A percentile compares a stretch with the other conserved stretches of the same genome.
Conservation (phyloP, 2,888 invertebrate species). For the Thecophora atra region DNA sequence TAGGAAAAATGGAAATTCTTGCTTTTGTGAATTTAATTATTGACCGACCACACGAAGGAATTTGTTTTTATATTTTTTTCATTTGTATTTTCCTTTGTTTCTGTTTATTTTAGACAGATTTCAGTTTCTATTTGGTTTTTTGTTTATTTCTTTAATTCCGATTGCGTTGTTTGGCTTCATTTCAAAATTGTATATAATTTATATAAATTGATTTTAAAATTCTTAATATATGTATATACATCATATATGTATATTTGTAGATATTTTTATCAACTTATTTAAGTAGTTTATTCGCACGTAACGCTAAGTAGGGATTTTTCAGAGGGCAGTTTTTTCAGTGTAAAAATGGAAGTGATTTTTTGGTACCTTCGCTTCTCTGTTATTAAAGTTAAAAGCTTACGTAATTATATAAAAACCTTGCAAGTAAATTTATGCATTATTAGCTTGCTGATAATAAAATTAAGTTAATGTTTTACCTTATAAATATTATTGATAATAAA, state of each 20-base stretch:
- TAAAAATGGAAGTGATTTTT: neutral
- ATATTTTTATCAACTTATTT: neutral
- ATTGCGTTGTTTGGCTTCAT: too few species aligned
- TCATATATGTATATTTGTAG: too few species aligned
- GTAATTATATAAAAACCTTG: neutral
- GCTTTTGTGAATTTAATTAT: too few species aligned
- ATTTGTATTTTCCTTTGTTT: too few species aligned
- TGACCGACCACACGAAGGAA: too few species aligned
- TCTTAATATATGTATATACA: neutral
- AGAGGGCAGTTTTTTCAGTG: neutral
- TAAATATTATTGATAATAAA: neutral
- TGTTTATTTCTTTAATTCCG: too few species aligned
- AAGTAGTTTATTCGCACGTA: neutral
- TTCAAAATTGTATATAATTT: too few species aligned
- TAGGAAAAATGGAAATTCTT: too few species aligned
- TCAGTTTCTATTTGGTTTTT: too few species aligned
- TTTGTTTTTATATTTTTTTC: too few species aligned
- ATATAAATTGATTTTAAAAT: neutral
- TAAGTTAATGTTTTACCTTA: neutral
- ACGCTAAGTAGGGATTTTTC: neutral
- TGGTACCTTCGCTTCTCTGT: neutral
- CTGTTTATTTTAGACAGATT: too few species aligned
- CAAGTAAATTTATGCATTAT: slow-evolving; percentile 5
- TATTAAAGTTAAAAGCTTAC: too few species aligned
- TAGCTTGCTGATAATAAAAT: neutral